These are phyloP conservation scores for Ctenochaetus hawaiiensis DNA, from an alignment of 2,797 vertebrate species.

Conservation along the genomic window DNA sequence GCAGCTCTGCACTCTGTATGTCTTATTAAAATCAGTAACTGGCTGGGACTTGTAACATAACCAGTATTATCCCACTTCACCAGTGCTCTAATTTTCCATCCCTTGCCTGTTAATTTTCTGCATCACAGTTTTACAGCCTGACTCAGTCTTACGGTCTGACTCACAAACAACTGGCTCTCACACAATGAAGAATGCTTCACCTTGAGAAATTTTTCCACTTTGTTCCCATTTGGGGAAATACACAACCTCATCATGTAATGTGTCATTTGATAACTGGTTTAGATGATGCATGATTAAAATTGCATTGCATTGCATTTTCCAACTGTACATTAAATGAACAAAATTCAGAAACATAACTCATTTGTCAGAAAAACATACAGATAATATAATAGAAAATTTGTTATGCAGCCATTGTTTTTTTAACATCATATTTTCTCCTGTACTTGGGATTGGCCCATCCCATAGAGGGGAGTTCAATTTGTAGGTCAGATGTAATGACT, in stretches of 20 bases:
- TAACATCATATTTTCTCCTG: constrained; percentile 53
- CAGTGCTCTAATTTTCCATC: constrained; percentile 9
- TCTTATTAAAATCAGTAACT: neutral
- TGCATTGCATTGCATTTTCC: constrained; percentile 3
- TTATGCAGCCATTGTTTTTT: constrained; percentile 56
- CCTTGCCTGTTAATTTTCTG: neutral
- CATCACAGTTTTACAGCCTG: constrained; percentile 22
- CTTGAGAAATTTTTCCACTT: constrained; percentile 31
- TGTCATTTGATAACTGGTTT: constrained; percentile 20
- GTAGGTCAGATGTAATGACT: constrained; percentile 39
- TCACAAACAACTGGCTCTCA: constrained; percentile 25
- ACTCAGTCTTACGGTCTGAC: constrained; percentile 13
- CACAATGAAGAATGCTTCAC: constrained; percentile 19
- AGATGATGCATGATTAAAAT: constrained; percentile 18
- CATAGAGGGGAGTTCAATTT: constrained; percentile 26
- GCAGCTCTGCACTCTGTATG: constrained; percentile 13
- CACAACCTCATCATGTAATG: constrained; percentile 29
- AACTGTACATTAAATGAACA: neutral
- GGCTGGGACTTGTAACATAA: constrained; percentile 12
- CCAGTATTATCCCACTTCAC: neutral
- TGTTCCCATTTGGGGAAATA: constrained; percentile 29
- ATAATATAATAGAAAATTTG: neutral
- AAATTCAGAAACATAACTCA: constrained; percentile 21
- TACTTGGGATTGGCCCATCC: constrained; percentile 24
- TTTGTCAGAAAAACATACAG: constrained; percentile 21